phyloP scores from a whole-genome alignment of 2,888 invertebrate species.

The Agrotis puta region DNA sequence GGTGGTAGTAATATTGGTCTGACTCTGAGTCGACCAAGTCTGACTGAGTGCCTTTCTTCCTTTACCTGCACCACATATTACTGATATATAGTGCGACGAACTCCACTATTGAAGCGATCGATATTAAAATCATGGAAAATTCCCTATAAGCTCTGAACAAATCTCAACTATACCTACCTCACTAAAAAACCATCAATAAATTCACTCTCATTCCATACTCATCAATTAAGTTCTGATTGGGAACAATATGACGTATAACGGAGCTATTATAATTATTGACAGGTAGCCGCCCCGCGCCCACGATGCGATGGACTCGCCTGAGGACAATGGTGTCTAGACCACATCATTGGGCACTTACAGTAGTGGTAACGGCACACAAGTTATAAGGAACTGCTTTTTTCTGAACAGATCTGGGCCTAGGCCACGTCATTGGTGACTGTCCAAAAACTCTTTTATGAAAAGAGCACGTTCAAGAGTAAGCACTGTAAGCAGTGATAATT shows the following conservation, averaged over 20 bases:
- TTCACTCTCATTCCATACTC: conserved; percentile 44
- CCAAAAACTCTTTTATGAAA: not conserved
- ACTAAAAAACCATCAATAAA: conserved; percentile 10
- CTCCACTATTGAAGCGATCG: too few species aligned
- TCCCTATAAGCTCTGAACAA: not conserved
- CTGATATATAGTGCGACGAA: too few species aligned
- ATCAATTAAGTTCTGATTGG: conserved; percentile 56
- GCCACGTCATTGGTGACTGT: not conserved
- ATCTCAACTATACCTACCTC: not conserved
- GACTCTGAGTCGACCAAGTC: too few species aligned
- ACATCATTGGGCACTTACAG: conserved; percentile 43
- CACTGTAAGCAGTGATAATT: too few species aligned
- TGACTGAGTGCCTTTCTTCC: too few species aligned
- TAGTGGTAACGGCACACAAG: conserved; percentile 39
- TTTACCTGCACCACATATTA: too few species aligned
- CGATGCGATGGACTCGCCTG: conserved; percentile 49
- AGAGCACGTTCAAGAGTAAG: not conserved
- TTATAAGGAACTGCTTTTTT: conserved; percentile 4
- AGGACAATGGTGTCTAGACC: conserved; percentile 53
- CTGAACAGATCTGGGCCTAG: not conserved
- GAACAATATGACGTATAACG: conserved; percentile 63
- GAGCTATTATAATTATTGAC: conserved; percentile 60
- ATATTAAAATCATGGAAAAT: not conserved
- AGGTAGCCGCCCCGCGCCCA: conserved; percentile 62
- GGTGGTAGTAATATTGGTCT: too few species aligned